A percentile compares a stretch with the other conserved stretches of the same genome.
Evolutionary conservation across 2,888 invertebrate genomes (phyloP).

Genomic region (Pediacus dermestoides): DNA sequence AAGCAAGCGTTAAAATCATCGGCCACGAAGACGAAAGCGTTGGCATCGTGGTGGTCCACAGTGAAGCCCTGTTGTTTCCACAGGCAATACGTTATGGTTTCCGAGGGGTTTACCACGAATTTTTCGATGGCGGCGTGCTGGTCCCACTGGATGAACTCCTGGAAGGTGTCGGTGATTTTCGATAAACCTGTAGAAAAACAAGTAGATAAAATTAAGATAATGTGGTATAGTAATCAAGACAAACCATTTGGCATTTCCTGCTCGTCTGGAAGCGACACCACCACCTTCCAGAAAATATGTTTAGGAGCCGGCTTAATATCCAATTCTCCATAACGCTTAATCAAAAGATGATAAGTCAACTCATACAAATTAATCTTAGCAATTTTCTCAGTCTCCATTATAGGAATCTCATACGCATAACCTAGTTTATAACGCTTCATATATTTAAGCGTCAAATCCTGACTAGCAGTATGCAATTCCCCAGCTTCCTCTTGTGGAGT

Average conservation of each 20-base stretch:
- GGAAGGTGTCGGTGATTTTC: slow-evolving; percentile 29
- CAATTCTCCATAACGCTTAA: slow-evolving; percentile 31
- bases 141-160: slow-evolving; percentile 35
- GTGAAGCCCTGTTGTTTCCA: slow-evolving; percentile 35
- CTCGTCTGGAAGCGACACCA: slow-evolving; percentile 56
- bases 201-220: slow-evolving; percentile 21
- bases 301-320: slow-evolving; percentile 32
- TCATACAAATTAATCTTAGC: slow-evolving; percentile 34
- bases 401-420: slow-evolving; percentile 32
- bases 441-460: slow-evolving; percentile 49
- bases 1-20: slow-evolving; percentile 35
- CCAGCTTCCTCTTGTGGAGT: slow-evolving; percentile 48
- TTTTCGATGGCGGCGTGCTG: slow-evolving; percentile 42
- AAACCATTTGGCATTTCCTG: slow-evolving; percentile 45
- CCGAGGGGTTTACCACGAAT: slow-evolving; percentile 19
- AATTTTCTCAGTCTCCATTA: slow-evolving; percentile 23
- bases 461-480: slow-evolving; percentile 49
- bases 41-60: slow-evolving; percentile 31
- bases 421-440: slow-evolving; percentile 54
- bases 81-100: slow-evolving; percentile 42
- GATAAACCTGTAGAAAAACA: slow-evolving; percentile 9
- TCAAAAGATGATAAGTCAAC: slow-evolving; percentile 34
- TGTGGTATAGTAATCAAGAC: no score
- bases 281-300: slow-evolving; percentile 60
- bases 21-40: slow-evolving; percentile 44